These are phyloP conservation scores for Myopa testacea DNA, from an alignment of 2,888 invertebrate genomes.

Conservation along the genomic window DNA sequence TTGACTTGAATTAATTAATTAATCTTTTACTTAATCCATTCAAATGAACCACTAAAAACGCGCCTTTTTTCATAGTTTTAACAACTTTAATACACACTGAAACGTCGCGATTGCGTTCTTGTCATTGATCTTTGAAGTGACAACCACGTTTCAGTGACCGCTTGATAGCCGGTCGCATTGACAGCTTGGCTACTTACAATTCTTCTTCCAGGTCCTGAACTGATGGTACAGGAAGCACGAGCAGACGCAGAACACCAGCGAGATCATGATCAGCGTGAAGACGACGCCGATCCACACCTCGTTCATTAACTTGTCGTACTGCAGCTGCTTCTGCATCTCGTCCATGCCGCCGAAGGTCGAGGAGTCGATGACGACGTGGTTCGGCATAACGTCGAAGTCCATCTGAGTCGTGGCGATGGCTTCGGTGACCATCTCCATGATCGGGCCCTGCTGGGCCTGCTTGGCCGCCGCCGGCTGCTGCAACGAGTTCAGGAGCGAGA, in stretches of 20 bases:
- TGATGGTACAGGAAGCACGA: constrained; percentile 75
- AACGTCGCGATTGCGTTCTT: no score
- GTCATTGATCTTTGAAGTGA: no score
- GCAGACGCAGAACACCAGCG: constrained; percentile 75
- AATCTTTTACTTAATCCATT: no score
- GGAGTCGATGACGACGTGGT: constrained; percentile 62
- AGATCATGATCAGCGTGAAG: constrained; percentile 73
- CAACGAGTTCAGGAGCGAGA: constrained; percentile 60
- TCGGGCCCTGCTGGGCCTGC: constrained; percentile 1
- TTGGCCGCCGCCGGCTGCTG: constrained; percentile 51
- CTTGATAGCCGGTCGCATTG: no score
- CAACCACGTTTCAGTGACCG: no score
- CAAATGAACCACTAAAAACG: no score
- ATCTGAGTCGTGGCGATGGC: constrained; percentile 45
- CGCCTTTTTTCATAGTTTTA: no score
- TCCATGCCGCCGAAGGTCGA: constrained; percentile 55
- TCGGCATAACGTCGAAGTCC: constrained; percentile 56
- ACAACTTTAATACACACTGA: no score
- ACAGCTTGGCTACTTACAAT: constrained; percentile 69
- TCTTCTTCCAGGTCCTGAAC: constrained; percentile 74
- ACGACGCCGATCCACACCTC: constrained; percentile 76
- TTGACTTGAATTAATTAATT: no score
- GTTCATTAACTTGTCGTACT: constrained; percentile 73
- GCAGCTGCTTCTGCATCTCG: constrained; percentile 65
- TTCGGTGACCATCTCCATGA: neutral